phyloP scores from a whole-genome alignment of 2,888 invertebrate species.

The Cyclophora punctaria region DNA sequence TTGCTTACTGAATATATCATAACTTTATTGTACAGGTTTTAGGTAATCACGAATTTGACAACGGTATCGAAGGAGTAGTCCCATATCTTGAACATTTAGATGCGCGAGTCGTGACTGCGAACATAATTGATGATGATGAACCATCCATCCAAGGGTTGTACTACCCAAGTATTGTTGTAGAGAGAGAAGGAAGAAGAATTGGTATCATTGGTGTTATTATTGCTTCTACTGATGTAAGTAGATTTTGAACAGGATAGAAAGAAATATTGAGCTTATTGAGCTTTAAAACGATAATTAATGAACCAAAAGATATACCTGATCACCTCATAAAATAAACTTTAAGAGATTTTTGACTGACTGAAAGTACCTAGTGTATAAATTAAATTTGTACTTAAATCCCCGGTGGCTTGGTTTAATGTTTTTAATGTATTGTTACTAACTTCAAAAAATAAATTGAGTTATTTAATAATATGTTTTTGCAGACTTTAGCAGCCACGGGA shows the following conservation, averaged over 20 bases:
- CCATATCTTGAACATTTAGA: conserved; percentile 80
- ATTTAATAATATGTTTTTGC: conserved; percentile 5
- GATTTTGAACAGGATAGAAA: too few relatives aligned
- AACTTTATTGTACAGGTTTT: conserved; percentile 73
- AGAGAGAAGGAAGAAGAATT: conserved; percentile 78
- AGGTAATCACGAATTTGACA: conserved; percentile 92
- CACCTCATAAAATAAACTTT: too few relatives aligned
- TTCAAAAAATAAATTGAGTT: background rate
- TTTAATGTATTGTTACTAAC: too few relatives aligned
- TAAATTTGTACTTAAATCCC: too few relatives aligned
- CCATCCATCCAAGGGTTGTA: conserved; percentile 80
- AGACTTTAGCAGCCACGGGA: conserved; percentile 80
- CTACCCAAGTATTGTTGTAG: conserved; percentile 78
- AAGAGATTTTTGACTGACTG: too few relatives aligned
- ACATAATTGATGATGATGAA: conserved; percentile 82
- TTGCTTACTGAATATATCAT: too few relatives aligned
- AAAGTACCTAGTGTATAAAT: too few relatives aligned
- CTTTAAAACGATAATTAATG: too few relatives aligned
- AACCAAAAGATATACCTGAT: too few relatives aligned
- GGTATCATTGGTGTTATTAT: conserved; percentile 86
- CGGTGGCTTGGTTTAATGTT: too few relatives aligned
- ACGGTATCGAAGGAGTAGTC: conserved; percentile 80
- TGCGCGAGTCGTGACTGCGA: conserved; percentile 82
- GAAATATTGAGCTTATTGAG: too few relatives aligned
- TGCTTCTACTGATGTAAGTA: conserved; percentile 51